Evolutionary conservation across 1,140 invertebrate species (phyloP), one percentile per base, ranked within the genome.

Genomic region (Gryllus bimaculatus): DNA sequence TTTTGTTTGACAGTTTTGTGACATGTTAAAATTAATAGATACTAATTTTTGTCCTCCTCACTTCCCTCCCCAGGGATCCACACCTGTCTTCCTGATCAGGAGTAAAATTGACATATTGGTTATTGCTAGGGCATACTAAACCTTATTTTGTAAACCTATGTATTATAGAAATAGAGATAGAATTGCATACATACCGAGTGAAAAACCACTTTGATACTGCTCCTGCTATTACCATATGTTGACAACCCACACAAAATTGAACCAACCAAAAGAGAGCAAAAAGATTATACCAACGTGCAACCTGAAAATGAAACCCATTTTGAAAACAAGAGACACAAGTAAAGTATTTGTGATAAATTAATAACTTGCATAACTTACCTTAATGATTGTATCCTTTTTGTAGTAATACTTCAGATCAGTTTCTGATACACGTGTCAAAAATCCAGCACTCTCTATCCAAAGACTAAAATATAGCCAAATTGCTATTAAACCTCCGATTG

Each of bases 141-240:
- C 26, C 5, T 39, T 39, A 39, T 39, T 39, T 39, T 39, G 26
- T 39, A 39, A 2, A 39, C 26, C 73, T 74, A 74, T 74, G 18
- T 20, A 74, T 74, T 18, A 1, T 39, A 39, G 26, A 39, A 39
- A 39, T 39, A 39, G 26, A 18, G 13, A 76, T 20, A 77, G 26
- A 18, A 77, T n/a, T 39, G 66, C 66, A 75, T 20, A 75, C 18
- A 8, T 39, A 94, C 93, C 92, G 91, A 39, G 90, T 90, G 82
- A 94, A 95, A 83, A 92, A 95, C 93, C 93, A 95, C 13, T 86
- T 87, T 0, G 91, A 88, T 10, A 95, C 91, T 48, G 92, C 88
- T n/a, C 92, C 92, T 73, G 92, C 92, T 74, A 95, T 90, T 0
- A 93, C 87, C 85, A 94, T 90, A 83, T 94, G 91, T 82, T 95